Evolutionary conservation across 2,888 invertebrate species (phyloP).

Genomic region (Luffia ferchaultella): DNA sequence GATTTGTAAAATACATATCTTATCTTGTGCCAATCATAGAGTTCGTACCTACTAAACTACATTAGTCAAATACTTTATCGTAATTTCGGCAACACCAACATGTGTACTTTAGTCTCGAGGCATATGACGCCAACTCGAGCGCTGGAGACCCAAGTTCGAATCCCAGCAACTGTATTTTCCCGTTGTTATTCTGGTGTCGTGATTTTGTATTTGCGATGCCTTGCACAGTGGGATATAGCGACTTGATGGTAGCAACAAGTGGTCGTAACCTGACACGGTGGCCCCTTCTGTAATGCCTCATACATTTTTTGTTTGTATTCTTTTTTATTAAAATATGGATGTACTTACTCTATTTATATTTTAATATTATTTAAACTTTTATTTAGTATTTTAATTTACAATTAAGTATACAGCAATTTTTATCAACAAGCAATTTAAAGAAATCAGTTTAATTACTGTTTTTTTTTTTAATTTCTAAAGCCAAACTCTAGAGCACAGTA

Average conservation of each 20-base stretch:
- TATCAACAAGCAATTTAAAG: no score
- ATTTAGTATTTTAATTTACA: no score
- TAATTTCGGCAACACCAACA: not conserved
- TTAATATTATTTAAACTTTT: no score
- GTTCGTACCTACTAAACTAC: not conserved
- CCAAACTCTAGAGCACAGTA: no score
- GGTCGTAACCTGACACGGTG: not conserved
- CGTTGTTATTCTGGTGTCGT: constrained; percentile 1
- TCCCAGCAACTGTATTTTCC: not conserved
- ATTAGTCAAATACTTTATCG: not conserved
- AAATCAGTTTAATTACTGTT: no score
- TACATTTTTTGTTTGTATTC: not conserved
- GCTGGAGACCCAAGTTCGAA: not conserved
- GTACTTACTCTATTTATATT: not conserved
- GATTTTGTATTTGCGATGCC: not conserved
- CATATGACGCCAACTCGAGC: not conserved
- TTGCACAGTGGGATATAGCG: not conserved
- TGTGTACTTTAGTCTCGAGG: not conserved
- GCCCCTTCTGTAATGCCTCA: not conserved
- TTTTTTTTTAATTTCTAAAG: no score
- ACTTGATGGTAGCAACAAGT: constrained; percentile 1
- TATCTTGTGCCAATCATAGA: not conserved
- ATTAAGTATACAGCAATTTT: no score
- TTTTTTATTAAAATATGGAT: not conserved
- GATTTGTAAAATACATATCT: not conserved